Base-by-base conservation (phyloP, 2,888 invertebrate genomes). In the Catonia carolina region DNA sequence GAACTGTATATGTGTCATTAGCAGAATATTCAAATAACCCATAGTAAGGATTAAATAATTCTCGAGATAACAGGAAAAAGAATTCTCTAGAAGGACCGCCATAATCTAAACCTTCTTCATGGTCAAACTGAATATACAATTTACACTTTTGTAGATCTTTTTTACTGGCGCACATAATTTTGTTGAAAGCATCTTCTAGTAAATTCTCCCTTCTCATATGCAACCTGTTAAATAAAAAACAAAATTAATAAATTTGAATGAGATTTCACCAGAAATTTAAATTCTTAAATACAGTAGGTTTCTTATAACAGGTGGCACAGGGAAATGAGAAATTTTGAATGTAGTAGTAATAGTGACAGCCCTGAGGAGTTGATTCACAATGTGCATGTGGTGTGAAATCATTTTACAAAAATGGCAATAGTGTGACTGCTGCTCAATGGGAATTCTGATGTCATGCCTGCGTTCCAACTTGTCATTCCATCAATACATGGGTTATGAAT, bases 1-100 rank as follows among this genome's bases (percentile, higher is more conserved):
- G 91, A 18, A 97, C 96, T 5, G 96, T 97, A 72, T 97, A 97
- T 0, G 95, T 95, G 70, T 98, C 96, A 70, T 95, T 95, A 47
- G 96, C 96, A 0, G 96, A 95, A 72, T 98, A 98, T 75, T 98
- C 97, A 74, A 98, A 98, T 59, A 97, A 81, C 0, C 97, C 97
- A 68, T 98, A 97, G 74, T 97, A 97, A 0, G 98, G 98, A 78
- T 98, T 97, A 76, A 98, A 98, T 8, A 98, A 80, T 72, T 98
- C 95, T 53, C 97, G 79, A 0, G 96, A 97, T n/a, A 98, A 78
- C 23, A 98, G 82, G 74, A 96, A 97, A 82, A 98, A 98, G 76
- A 98, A 96, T 75, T 98, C 98, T 23, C 96, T 79, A 10, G 95
- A 95, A 1, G 97, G 97, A 1, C 98, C 98, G 42, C 98, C 97